phyloP scores from a whole-genome alignment of 2,888 invertebrate genomes.

The Thecocarcelia acutangulata region DNA sequence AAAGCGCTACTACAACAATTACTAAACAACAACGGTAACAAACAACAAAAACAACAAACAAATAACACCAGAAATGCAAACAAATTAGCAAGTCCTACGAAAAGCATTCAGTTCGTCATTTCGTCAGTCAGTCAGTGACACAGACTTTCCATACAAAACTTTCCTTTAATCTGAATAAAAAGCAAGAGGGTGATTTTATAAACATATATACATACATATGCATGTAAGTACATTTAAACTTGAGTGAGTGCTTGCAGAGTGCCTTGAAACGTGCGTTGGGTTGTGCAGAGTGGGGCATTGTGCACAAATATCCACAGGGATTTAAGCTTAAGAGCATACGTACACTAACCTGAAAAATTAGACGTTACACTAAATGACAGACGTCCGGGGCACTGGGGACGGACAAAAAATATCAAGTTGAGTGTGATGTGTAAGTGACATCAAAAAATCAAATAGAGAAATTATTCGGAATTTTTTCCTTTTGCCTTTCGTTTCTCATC shows the following conservation, averaged over 20 bases:
- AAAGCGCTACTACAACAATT: conserved; percentile 54
- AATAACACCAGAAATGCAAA: conserved; percentile 69
- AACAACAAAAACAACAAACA: conserved; percentile 54
- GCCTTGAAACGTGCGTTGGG: conserved; percentile 11
- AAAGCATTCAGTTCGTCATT: conserved; percentile 43
- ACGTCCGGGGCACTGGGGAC: conserved; percentile 42
- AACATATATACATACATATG: neutral
- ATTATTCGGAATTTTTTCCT: conserved; percentile 53
- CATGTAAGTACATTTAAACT: neutral
- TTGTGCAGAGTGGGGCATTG: conserved; percentile 32
- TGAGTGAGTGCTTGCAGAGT: conserved; percentile 12
- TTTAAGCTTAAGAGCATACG: conserved; percentile 63
- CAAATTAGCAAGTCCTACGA: conserved; percentile 68
- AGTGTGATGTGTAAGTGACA: conserved; percentile 70
- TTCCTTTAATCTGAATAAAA: conserved; percentile 23
- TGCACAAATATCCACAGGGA: conserved; percentile 68
- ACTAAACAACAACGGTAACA: conserved; percentile 29
- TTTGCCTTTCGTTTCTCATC: conserved; percentile 29
- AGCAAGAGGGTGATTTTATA: conserved; percentile 59
- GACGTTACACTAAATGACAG: conserved; percentile 61
- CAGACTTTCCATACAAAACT: neutral
- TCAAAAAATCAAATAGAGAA: conserved; percentile 70
- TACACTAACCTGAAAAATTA: conserved; percentile 64
- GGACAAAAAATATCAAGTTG: conserved; percentile 25
- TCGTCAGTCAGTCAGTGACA: conserved; percentile 9